A percentile compares a stretch with the other conserved stretches of the same genome.
These are phyloP conservation scores for Phyllopteryx taeniolatus DNA, from an alignment of 2,113 vertebrate genomes.

Conservation along the genomic window DNA sequence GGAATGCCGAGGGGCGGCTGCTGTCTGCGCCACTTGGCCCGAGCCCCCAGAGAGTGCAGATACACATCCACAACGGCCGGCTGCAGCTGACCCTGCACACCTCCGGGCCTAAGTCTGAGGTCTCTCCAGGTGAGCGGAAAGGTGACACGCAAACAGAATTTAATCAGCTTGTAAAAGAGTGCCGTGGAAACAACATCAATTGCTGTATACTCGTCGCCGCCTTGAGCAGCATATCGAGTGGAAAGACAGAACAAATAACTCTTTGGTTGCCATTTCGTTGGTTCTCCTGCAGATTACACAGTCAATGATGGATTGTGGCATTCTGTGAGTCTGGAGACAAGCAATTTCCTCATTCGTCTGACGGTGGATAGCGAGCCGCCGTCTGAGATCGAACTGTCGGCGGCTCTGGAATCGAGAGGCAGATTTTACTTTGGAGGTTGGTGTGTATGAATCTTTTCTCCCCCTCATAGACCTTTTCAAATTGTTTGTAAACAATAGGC, in stretches of 20 bases:
- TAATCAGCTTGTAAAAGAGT: neutral
- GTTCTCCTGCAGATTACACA: slow-evolving; percentile 72
- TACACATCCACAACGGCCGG: slow-evolving; percentile 77
- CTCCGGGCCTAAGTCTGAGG: slow-evolving; percentile 70
- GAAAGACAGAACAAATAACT: neutral
- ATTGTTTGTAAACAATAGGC: neutral
- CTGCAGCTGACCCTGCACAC: slow-evolving; percentile 79
- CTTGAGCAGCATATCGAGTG: neutral
- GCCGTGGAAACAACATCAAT: neutral
- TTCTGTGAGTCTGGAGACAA: slow-evolving; percentile 80
- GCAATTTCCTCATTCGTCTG: slow-evolving; percentile 80
- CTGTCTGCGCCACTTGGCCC: slow-evolving; percentile 78
- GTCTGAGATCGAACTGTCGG: slow-evolving; percentile 75
- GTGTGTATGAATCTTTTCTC: slow-evolving; percentile 10
- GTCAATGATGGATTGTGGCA: slow-evolving; percentile 95
- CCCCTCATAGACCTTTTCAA: neutral
- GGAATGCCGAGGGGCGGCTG: slow-evolving; percentile 88
- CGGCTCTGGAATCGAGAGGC: slow-evolving; percentile 79
- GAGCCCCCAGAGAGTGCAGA: slow-evolving; percentile 75
- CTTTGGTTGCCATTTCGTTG: neutral
- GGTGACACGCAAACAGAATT: neutral
- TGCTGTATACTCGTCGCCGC: neutral
- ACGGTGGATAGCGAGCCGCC: slow-evolving; percentile 80
- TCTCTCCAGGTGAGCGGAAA: slow-evolving; percentile 76
- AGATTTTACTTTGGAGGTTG: slow-evolving; percentile 90